Conservation (phyloP, 35 echinoderm and acorn worm species). For the Lytechinus variegatus region DNA sequence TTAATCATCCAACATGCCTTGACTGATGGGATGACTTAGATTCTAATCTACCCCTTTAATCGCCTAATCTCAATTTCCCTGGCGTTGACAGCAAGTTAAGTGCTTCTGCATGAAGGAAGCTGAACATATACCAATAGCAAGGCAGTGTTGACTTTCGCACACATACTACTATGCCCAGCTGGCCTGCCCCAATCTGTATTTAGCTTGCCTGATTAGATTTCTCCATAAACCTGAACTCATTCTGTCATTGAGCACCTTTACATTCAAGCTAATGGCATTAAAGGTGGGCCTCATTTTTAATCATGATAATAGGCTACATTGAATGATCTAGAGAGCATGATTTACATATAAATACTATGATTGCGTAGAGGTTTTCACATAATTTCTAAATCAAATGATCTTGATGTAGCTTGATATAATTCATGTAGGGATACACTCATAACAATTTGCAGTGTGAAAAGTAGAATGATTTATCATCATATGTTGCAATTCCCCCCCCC, state of each 20-base stretch:
- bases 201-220: not conserved
- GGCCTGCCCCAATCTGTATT: not conserved
- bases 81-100: slow-evolving; percentile 1
- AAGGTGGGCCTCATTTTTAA: not conserved
- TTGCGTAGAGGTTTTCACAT: not conserved
- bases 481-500: not conserved
- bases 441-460: too few species aligned
- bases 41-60: not conserved
- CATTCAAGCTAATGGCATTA: not conserved
- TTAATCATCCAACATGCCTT: not conserved
- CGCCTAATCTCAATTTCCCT: slow-evolving; percentile 9
- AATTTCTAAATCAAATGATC: not conserved
- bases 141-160: not conserved
- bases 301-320: too few species aligned
- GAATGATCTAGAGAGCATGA: too few species aligned
- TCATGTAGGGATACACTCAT: too few species aligned
- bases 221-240: not conserved
- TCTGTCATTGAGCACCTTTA: not conserved
- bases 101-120: not conserved
- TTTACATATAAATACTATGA: too few species aligned
- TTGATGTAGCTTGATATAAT: too few species aligned
- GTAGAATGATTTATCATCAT: too few species aligned
- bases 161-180: not conserved
- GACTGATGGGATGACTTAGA: not conserved
- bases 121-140: not conserved